Conservation (phyloP, 2,113 vertebrate species). For the Corydoras maculifer region DNA sequence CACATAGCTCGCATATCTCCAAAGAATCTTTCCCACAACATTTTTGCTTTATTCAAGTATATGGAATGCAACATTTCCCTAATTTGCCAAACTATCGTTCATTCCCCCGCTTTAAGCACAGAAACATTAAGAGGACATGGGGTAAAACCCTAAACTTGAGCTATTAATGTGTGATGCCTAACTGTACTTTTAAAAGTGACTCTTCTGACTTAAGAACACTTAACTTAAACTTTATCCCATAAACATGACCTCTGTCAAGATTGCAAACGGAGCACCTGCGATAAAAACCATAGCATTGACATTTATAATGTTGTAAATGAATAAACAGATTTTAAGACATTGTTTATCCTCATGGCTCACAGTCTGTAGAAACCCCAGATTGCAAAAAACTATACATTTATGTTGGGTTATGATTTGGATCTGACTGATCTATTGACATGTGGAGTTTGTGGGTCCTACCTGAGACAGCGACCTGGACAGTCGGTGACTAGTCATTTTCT, state of each 20-base stretch:
- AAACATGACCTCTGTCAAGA: too few relatives aligned
- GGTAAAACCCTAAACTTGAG: background rate
- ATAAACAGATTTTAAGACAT: too few relatives aligned
- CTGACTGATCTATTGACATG: background rate
- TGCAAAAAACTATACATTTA: too few relatives aligned
- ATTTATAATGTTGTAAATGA: too few relatives aligned
- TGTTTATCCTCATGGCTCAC: too few relatives aligned
- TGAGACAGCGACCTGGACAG: slow-evolving; percentile 64
- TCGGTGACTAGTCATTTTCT: slow-evolving; percentile 53
- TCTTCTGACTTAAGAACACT: too few relatives aligned
- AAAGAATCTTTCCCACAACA: slow-evolving; percentile 71
- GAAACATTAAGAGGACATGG: background rate
- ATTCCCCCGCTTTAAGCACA: slow-evolving; percentile 32
- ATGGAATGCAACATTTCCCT: background rate
- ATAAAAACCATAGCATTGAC: too few relatives aligned
- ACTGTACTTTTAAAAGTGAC: too few relatives aligned
- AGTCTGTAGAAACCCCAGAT: too few relatives aligned
- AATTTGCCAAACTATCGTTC: background rate
- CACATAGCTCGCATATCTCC: slow-evolving; percentile 65
- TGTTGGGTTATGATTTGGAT: too few relatives aligned
- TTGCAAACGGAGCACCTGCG: too few relatives aligned
- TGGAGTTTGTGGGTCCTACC: slow-evolving; percentile 48
- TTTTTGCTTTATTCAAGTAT: slow-evolving; percentile 44
- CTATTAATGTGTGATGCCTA: background rate
- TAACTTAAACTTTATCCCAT: too few relatives aligned